A percentile compares a stretch with the other conserved stretches of the same genome.
These are phyloP conservation scores for Drosophila aff. DNA, from an alignment of 1,140 invertebrate genomes.

Conservation along the genomic window DNA sequence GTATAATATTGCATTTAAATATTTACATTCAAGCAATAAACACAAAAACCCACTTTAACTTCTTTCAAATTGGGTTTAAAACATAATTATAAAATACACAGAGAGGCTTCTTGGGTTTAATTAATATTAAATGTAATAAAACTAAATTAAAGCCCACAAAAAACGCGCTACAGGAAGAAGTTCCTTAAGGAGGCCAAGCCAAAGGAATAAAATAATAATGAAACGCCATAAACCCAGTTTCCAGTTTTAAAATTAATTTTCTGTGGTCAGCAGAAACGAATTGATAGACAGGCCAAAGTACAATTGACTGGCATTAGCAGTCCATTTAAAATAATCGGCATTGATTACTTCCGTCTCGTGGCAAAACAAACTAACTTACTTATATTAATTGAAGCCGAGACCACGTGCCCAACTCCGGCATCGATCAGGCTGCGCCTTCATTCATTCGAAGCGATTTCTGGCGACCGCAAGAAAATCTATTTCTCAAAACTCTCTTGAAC, in stretches of 20 bases:
- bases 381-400: conserved; percentile 35
- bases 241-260: conserved; percentile 23
- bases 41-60: too few species aligned
- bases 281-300: conserved; percentile 17
- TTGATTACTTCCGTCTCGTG: conserved; percentile 53
- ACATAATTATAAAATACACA: too few species aligned
- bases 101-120: background rate
- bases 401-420: conserved; percentile 41
- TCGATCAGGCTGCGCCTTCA: conserved; percentile 25
- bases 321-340: conserved; percentile 51
- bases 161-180: background rate
- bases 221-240: conserved; percentile 6
- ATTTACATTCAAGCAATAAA: too few species aligned
- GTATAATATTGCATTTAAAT: too few species aligned
- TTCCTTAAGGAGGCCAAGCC: conserved; percentile 4
- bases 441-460: conserved; percentile 14
- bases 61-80: too few species aligned
- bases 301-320: conserved; percentile 47
- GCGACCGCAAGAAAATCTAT: conserved; percentile 66
- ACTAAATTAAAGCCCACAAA: background rate
- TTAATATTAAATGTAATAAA: background rate
- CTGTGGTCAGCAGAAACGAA: conserved; percentile 16
- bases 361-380: conserved; percentile 46
- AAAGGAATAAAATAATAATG: conserved; percentile 8
- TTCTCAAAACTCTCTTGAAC: conserved; percentile 66